Evolutionary conservation across 64 coral and sea anemone genomes (phyloP), one percentile per base, ranked within the genome.

Genomic region (Pocillopora verrucosa): DNA sequence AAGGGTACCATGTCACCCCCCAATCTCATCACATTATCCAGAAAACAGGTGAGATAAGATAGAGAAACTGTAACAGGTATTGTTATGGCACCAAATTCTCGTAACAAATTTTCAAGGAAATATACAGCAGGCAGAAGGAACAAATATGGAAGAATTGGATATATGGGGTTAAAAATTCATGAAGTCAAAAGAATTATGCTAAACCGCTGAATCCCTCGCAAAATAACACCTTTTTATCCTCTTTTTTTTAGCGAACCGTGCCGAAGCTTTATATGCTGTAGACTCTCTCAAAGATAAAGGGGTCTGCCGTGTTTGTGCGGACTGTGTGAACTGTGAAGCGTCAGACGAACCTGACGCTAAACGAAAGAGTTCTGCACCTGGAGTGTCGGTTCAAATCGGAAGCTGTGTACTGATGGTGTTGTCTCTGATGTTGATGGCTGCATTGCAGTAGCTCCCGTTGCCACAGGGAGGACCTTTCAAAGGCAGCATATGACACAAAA

Each of bases 301-400:
- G 4, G 92, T 93, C 0, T 93, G 92, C 59, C 59, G 72, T 34
- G 72, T 84, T 16, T 93, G 92, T 30, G 3, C 73, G 26, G 76
- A 75, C 10, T 93, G 92, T 70, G 92, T 93, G 19, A 89, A 93
- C 80, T 93, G 92, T 36, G 59, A 68, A 22, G 79, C 62, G 7
- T 35, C 17, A 16, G 30, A 37, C 16, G 79, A 38, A 5, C 87
- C 87, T 58, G 30, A 59, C 20, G 16, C 11, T 9, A 56, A 60
- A 73, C 36, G 57, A 16, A 22, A 20, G 12, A 36, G 79, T 65
- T 80, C 75, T 58, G 87, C 60, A 76, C 59, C 79, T 19, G 69
- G 30, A 75, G 56, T 83, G 25, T 25, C 56, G 20, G 64, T 41
- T 70, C 11, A 0, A 11, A 13, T 65, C 41, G 61, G 36, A 34